These are phyloP conservation scores for Trachelus tabidus DNA, from an alignment of 2,888 invertebrate species.

Conservation along the genomic window DNA sequence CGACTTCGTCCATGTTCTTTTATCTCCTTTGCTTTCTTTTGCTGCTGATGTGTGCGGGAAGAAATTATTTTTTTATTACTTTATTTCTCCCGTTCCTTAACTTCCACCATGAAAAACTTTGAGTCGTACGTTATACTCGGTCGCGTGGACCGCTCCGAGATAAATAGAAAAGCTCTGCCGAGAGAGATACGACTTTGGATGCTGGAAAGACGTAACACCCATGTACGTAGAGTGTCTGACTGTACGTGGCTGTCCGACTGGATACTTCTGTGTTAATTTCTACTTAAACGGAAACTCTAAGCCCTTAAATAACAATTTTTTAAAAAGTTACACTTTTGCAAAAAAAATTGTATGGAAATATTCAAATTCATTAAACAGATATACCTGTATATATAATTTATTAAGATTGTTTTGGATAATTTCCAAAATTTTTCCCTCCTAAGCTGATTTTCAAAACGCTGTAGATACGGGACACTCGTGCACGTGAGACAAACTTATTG, in stretches of 20 bases:
- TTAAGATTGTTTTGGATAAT: too few species aligned
- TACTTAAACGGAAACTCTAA: background rate
- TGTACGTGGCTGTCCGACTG: background rate
- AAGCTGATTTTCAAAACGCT: too few species aligned
- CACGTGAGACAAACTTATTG: background rate
- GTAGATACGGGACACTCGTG: too few species aligned
- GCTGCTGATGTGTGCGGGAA: background rate
- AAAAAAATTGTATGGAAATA: too few species aligned
- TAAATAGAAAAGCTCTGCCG: conserved; percentile 2
- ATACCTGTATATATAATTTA: too few species aligned
- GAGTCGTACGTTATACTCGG: background rate
- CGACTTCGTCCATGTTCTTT: too few species aligned
- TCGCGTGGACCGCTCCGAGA: background rate
- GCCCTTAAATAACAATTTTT: background rate
- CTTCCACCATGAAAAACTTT: conserved; percentile 1
- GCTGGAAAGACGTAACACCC: background rate
- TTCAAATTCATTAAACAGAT: too few species aligned
- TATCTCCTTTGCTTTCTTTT: too few species aligned
- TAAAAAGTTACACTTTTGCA: too few species aligned
- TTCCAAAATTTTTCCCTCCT: too few species aligned
- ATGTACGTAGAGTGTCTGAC: background rate
- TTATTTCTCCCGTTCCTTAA: background rate
- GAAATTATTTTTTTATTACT: conserved; percentile 2
- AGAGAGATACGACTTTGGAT: conserved; percentile 1
- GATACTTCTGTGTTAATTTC: too few species aligned